Conservation (phyloP, 2,888 invertebrate genomes). For the Ceramica pisi region DNA sequence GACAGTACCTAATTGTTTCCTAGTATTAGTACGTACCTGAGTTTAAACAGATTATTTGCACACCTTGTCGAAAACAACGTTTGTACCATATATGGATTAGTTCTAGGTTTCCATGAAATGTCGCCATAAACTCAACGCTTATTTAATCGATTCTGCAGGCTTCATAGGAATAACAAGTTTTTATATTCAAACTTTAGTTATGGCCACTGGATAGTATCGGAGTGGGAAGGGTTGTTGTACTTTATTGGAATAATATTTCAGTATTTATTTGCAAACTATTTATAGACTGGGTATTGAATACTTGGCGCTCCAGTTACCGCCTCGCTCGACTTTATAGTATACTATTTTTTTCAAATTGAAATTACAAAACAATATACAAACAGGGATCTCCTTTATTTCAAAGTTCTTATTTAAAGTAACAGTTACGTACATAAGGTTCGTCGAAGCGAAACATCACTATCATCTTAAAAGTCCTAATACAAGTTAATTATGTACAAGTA, state of each 20-base stretch:
- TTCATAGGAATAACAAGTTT: slow-evolving; percentile 52
- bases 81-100: background rate
- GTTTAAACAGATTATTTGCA: slow-evolving; percentile 8
- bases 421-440: slow-evolving; percentile 86
- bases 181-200: slow-evolving; percentile 53
- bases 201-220: slow-evolving; percentile 22
- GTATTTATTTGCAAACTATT: slow-evolving; percentile 57
- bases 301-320: slow-evolving; percentile 9
- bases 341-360: slow-evolving; percentile 27
- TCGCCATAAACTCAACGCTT: slow-evolving; percentile 12
- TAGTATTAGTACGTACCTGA: background rate
- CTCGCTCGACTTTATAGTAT: slow-evolving; percentile 18
- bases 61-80: slow-evolving; percentile 2
- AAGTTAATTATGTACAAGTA: slow-evolving; percentile 87
- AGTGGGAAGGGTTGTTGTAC: slow-evolving; percentile 47
- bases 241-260: slow-evolving; percentile 55
- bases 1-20: slow-evolving; percentile 17
- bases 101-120: slow-evolving; percentile 1
- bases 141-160: slow-evolving; percentile 25
- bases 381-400: slow-evolving; percentile 84
- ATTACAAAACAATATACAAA: slow-evolving; percentile 74
- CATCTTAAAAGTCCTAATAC: slow-evolving; percentile 81
- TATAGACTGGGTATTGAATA: slow-evolving; percentile 46
- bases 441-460: slow-evolving; percentile 87
- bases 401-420: slow-evolving; percentile 83